phyloP scores from a whole-genome alignment of 1,140 invertebrate genomes.

The Eulimnadia texana region DNA sequence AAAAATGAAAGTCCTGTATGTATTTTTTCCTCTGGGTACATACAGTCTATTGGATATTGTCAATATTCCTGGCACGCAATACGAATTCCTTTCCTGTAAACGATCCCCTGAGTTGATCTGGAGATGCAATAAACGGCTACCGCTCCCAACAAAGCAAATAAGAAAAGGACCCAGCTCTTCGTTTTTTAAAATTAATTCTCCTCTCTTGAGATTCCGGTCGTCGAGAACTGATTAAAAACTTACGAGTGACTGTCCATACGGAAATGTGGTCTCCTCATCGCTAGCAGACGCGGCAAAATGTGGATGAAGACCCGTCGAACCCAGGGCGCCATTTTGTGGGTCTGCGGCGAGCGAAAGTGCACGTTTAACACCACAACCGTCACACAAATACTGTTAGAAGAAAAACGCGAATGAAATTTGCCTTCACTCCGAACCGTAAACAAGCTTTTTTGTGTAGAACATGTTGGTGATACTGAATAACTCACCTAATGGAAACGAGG shows the following conservation, averaged over 20 bases:
- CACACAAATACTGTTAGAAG: slow-evolving; percentile 35
- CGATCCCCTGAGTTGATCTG: not conserved
- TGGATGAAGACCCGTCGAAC: slow-evolving; percentile 81
- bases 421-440: too few species aligned
- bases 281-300: slow-evolving; percentile 66
- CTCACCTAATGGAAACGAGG: slow-evolving; percentile 90
- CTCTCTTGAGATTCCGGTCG: too few species aligned
- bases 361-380: slow-evolving; percentile 58
- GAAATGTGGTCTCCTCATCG: slow-evolving; percentile 68
- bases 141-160: not conserved
- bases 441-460: too few species aligned
- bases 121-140: not conserved
- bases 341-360: slow-evolving; percentile 88
- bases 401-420: too few species aligned
- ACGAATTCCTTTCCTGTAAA: not conserved
- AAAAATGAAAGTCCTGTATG: not conserved
- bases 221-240: too few species aligned
- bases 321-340: slow-evolving; percentile 88
- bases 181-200: too few species aligned
- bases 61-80: not conserved
- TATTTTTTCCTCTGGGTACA: not conserved
- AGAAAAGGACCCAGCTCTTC: too few species aligned
- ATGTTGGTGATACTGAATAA: too few species aligned
- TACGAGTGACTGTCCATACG: slow-evolving; percentile 54
- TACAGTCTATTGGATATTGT: not conserved